These are phyloP conservation scores for Catharus minimus DNA, from an alignment of 2,113 vertebrate species.

Conservation along the genomic window DNA sequence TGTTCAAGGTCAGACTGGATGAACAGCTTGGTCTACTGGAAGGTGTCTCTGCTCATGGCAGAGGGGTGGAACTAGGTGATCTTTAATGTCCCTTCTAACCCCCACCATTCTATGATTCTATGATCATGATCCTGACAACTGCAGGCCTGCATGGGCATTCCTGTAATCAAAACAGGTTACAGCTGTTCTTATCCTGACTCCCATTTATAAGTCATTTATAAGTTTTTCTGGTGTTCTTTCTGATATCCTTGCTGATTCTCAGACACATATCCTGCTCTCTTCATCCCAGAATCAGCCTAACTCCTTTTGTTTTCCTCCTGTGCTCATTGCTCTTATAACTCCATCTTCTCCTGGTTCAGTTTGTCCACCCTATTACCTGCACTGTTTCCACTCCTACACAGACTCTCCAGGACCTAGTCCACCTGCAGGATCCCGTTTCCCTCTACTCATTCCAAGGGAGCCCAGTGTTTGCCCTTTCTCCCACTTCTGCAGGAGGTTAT, in stretches of 20 bases:
- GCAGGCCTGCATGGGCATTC: not conserved
- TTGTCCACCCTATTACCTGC: not conserved
- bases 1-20: not conserved
- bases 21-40: not conserved
- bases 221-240: not conserved
- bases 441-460: not conserved
- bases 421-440: not conserved
- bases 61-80: not conserved
- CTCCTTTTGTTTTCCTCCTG: not conserved
- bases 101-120: not conserved
- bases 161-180: not conserved
- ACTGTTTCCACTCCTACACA: not conserved
- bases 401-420: not conserved
- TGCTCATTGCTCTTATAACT: not conserved
- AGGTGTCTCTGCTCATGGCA: not conserved
- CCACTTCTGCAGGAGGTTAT: not conserved
- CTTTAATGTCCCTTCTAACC: not conserved
- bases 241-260: not conserved
- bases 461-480: not conserved
- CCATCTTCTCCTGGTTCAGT: not conserved
- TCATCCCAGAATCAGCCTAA: not conserved
- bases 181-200: not conserved
- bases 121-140: not conserved
- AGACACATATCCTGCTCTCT: rapidly evolving
- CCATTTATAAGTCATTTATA: not conserved